These are phyloP conservation scores for Trissolcus basalis DNA, from an alignment of 1,140 invertebrate species.

Conservation along the genomic window DNA sequence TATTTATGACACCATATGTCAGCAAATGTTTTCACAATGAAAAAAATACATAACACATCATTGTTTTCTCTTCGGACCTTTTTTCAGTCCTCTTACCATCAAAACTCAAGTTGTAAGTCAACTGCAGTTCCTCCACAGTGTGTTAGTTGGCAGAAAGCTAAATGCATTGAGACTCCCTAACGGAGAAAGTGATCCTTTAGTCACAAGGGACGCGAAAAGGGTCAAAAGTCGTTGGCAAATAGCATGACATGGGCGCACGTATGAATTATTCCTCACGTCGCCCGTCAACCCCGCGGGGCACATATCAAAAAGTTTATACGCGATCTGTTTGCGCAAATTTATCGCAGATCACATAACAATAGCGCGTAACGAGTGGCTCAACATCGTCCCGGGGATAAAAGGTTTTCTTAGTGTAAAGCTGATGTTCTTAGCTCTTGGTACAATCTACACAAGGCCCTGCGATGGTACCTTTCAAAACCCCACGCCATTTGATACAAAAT, in stretches of 20 bases:
- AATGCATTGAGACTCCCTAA: slow-evolving; percentile 30
- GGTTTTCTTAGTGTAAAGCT: slow-evolving; percentile 61
- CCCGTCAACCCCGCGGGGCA: slow-evolving; percentile 18
- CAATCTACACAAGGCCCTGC: no score
- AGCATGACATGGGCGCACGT: slow-evolving; percentile 49
- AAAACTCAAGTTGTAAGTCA: slow-evolving; percentile 11
- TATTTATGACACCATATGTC: no score
- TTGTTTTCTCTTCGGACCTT: slow-evolving; percentile 23
- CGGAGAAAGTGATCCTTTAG: slow-evolving; percentile 51
- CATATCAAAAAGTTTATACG: slow-evolving; percentile 42
- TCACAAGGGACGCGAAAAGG: slow-evolving; percentile 54
- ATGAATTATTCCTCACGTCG: slow-evolving; percentile 49
- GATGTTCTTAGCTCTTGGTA: slow-evolving; percentile 51
- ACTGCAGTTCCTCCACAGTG: no score
- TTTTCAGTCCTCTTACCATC: not conserved
- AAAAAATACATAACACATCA: slow-evolving; percentile 7
- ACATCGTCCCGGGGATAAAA: slow-evolving; percentile 47
- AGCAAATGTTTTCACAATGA: no score
- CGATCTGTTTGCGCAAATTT: slow-evolving; percentile 54
- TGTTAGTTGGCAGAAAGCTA: slow-evolving; percentile 25
- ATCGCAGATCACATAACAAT: slow-evolving; percentile 68
- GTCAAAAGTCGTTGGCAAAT: slow-evolving; percentile 64
- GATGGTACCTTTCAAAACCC: no score
- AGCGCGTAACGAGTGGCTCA: slow-evolving; percentile 66
- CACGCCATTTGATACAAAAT: no score